Conservation (phyloP, 2,888 invertebrate genomes). For the Drosophila paucipuncta region DNA sequence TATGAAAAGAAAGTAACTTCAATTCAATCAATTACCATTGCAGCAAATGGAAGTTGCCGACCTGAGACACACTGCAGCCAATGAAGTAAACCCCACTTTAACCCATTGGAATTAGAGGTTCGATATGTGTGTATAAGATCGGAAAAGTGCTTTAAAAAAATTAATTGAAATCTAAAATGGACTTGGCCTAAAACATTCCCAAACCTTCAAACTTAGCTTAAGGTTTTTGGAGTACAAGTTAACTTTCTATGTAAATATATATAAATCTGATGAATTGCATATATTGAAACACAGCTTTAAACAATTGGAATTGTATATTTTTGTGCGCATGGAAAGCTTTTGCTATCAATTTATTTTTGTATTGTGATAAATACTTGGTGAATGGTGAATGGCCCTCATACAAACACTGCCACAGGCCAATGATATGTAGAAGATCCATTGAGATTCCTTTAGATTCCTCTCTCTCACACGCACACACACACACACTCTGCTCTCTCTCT, state of each 20-base stretch:
- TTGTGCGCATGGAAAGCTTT: not conserved
- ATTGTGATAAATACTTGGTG: conserved; percentile 10
- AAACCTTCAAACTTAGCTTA: not conserved
- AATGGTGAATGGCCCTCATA: conserved; percentile 2
- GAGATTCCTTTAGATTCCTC: not conserved
- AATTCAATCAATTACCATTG: not conserved
- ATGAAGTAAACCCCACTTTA: not conserved
- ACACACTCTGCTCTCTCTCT: not conserved
- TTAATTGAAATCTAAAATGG: not conserved
- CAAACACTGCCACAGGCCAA: conserved; percentile 12
- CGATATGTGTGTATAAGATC: not conserved
- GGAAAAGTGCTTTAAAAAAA: not conserved
- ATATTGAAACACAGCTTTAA: not conserved
- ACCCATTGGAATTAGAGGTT: not conserved
- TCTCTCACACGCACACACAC: not conserved
- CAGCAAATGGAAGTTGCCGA: not conserved
- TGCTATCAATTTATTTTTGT: conserved; percentile 8
- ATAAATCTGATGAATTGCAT: not conserved
- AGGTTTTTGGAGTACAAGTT: not conserved
- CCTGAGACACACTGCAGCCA: not conserved
- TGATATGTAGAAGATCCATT: conserved; percentile 3
- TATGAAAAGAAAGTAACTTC: not conserved
- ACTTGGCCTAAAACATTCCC: not conserved
- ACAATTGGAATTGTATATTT: not conserved
- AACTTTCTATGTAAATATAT: not conserved